Base-by-base conservation (phyloP, 2,113 vertebrate genomes). In the Illadopsis cleaveri region DNA sequence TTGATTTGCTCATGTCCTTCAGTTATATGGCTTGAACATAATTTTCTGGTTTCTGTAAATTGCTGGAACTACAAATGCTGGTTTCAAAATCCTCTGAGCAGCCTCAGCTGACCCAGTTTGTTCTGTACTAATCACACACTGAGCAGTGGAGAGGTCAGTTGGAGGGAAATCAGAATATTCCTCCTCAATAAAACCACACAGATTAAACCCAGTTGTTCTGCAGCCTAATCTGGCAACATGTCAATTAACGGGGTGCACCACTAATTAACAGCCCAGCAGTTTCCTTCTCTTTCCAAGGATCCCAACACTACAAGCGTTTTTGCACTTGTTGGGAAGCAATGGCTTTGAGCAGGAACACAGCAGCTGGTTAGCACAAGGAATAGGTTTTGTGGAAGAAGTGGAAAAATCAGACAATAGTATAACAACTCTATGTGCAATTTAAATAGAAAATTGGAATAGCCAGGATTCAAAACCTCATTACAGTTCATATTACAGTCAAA, bases 41-140 rank as follows among this genome's bases (percentile, higher is more conserved):
- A 9, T 13, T n/a, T 40, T 27, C 56, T 61, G 38, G 15, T 53
- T 86, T 69, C 54, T 86, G 47, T n/a, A 69, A 45, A 78, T n/a
- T 78, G 38, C 64, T 70, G 54, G 54, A 53, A 61, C 38, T 75
- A 37, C 42, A 79, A 82, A 66, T 3, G 28, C 21, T 42, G 50
- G 25, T 64, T 76, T 56, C 33, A 42, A 73, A 84, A 90, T 58
- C 70, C 85, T 57, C 56, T 19, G 11, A 64, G 86, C 64, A 77
- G 76, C 71, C 75, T 76, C 40, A 1, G 66, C 89, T 92, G 93
- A 88, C 91, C 91, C 93, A 90, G 51, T 64, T 92, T 93, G 48
- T 30, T 72, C 79, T 16, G 40, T 1, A 1, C 65, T 54, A 38
- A 92, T 68, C 75, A 24, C 11, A 4, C 47, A 4, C 38, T 23